phyloP scores from a whole-genome alignment of 2,797 vertebrate species.

The Australoheros facetus region DNA sequence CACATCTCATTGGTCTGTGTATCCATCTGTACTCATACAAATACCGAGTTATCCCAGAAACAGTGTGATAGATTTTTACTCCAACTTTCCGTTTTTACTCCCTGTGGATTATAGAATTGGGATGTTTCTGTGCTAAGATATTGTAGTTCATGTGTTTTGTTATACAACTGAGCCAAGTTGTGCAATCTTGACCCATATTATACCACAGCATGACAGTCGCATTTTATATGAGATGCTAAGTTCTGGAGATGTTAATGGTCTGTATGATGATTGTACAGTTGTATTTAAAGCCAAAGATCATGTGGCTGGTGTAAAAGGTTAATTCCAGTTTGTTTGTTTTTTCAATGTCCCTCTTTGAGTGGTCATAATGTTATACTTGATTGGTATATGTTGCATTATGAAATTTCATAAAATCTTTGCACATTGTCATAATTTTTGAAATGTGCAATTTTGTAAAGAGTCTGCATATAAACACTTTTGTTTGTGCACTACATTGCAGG shows the following conservation, averaged over 20 bases:
- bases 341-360: background rate
- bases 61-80: background rate
- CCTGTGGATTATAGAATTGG: background rate
- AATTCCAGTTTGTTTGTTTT: background rate
- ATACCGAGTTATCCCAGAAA: background rate
- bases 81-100: background rate
- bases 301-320: background rate
- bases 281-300: background rate
- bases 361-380: too few relatives aligned
- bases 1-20: background rate
- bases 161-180: background rate
- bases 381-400: too few relatives aligned
- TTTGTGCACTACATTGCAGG: too few relatives aligned
- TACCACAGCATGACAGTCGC: background rate
- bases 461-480: too few relatives aligned
- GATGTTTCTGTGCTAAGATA: background rate
- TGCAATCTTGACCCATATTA: background rate
- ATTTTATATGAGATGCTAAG: background rate
- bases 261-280: background rate
- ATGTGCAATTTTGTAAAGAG: too few relatives aligned
- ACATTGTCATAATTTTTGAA: too few relatives aligned
- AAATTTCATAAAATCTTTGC: too few relatives aligned
- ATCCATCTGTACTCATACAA: constrained; percentile 5
- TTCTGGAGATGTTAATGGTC: background rate
- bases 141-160: constrained; percentile 7